Evolutionary conservation across 2,888 invertebrate species (phyloP), one percentile per base, ranked within the genome.

Genomic region (Apoda limacodes): DNA sequence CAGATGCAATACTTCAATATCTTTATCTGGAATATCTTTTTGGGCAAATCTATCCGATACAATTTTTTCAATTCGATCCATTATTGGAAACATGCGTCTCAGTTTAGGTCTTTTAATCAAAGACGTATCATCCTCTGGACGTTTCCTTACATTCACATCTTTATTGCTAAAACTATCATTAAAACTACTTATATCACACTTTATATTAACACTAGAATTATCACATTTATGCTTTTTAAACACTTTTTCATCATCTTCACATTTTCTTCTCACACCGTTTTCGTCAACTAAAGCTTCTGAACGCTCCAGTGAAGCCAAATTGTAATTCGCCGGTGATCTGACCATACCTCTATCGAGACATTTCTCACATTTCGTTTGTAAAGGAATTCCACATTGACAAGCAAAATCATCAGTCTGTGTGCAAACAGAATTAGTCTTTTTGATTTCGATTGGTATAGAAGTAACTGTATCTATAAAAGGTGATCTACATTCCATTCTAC

Each of bases 171-270:
- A 38, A 47, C 45, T 48, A 50, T 41, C 45, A 42, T 48, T 44
- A 60, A 47, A 54, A 59, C 43, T 52, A 48, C 44, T 49, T 53
- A 58, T 67, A 63, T 65, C 64, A 65, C 68, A 61, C 57, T 46
- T 55, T 51, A 49, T 39, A 52, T 52, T 60, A 60, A 47, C 54
- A 49, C 54, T 59, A 60, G 52, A 50, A 60, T 63, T 78, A 78
- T 80, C 80, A 78, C 78, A 80, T 71, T 80, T 78, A 50, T 60
- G 72, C 68, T 78, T 78, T 47, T 75, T 71, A 39, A 64, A 50
- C 48, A 58, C 50, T 35, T 63, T 67, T 6, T 56, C 62, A 20
- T 61, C 65, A 3, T 64, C 66, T 14, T 61, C 63, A 22, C 57
- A 57, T 49, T 61, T 65, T 25, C 64, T 44, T 20, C 68, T 48